phyloP scores from a whole-genome alignment of 2,888 invertebrate species.

The Acleris holmiana region DNA sequence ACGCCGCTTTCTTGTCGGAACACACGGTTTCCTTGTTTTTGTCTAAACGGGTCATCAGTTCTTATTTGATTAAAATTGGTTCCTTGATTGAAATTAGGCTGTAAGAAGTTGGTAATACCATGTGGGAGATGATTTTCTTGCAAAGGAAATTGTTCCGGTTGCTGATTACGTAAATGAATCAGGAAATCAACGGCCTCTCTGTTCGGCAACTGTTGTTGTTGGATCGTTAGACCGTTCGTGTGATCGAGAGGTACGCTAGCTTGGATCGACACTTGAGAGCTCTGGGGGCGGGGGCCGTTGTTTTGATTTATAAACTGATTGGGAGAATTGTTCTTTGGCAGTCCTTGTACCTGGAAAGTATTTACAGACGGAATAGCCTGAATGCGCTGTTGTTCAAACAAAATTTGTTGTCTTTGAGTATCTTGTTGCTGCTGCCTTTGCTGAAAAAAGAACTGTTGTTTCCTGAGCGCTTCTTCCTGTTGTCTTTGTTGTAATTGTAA shows the following conservation, averaged over 20 bases:
- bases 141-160: conserved; percentile 73
- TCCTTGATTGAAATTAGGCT: conserved; percentile 68
- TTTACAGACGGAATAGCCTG: conserved; percentile 62
- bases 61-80: conserved; percentile 65
- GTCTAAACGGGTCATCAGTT: conserved; percentile 59
- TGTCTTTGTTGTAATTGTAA: conserved; percentile 88
- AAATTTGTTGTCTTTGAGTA: conserved; percentile 52
- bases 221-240: conserved; percentile 66
- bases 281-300: conserved; percentile 56
- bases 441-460: conserved; percentile 58
- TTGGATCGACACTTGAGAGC: conserved; percentile 75
- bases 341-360: conserved; percentile 58
- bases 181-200: conserved; percentile 84
- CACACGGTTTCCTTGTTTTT: conserved; percentile 72
- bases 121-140: conserved; percentile 80
- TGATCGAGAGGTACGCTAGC: conserved; percentile 74
- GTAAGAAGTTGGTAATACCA: conserved; percentile 70
- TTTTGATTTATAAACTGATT: conserved; percentile 60
- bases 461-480: conserved; percentile 84
- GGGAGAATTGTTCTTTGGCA: conserved; percentile 61
- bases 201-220: conserved; percentile 85
- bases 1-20: conserved; percentile 84
- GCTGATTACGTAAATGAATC: conserved; percentile 73
- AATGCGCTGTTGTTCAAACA: conserved; percentile 62
- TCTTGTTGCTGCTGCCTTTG: conserved; percentile 50